A percentile compares a stretch with the other conserved stretches of the same genome.
Evolutionary conservation across 2,888 invertebrate species (phyloP).

Genomic region (Chalcis sispes): DNA sequence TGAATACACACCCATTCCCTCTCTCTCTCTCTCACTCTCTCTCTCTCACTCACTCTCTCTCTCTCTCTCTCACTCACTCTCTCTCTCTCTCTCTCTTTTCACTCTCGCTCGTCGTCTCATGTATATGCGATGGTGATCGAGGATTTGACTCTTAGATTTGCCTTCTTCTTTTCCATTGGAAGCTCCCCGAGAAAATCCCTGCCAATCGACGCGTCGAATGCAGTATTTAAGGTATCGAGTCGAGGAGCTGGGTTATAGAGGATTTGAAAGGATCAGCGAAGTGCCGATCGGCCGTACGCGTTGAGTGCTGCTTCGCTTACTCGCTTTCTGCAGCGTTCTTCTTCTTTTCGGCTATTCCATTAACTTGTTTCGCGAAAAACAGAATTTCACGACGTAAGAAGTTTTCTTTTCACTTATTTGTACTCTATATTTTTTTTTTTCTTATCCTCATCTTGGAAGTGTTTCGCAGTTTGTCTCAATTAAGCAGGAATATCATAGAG

Average conservation of each 20-base stretch:
- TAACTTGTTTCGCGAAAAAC: slow-evolving; percentile 27
- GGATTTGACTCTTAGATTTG: slow-evolving; percentile 48
- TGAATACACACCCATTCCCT: too few species aligned
- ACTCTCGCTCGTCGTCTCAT: slow-evolving; percentile 19
- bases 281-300: slow-evolving; percentile 35
- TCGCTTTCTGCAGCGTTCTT: too few species aligned
- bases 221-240: slow-evolving; percentile 55
- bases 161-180: background rate
- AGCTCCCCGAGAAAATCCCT: slow-evolving; percentile 39
- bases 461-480: background rate
- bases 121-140: slow-evolving; percentile 48
- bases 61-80: background rate
- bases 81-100: background rate
- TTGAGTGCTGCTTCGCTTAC: slow-evolving; percentile 5
- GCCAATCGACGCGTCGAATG: slow-evolving; percentile 50
- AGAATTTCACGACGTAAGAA: background rate
- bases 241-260: slow-evolving; percentile 32
- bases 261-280: slow-evolving; percentile 48
- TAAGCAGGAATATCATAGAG: too few species aligned
- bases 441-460: background rate
- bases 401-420: slow-evolving; percentile 3
- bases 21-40: background rate
- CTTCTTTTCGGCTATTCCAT: slow-evolving; percentile 43
- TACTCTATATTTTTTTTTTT: background rate
- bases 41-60: background rate